Conservation (phyloP, 2,888 invertebrate species). For the Cantharis rufa region DNA sequence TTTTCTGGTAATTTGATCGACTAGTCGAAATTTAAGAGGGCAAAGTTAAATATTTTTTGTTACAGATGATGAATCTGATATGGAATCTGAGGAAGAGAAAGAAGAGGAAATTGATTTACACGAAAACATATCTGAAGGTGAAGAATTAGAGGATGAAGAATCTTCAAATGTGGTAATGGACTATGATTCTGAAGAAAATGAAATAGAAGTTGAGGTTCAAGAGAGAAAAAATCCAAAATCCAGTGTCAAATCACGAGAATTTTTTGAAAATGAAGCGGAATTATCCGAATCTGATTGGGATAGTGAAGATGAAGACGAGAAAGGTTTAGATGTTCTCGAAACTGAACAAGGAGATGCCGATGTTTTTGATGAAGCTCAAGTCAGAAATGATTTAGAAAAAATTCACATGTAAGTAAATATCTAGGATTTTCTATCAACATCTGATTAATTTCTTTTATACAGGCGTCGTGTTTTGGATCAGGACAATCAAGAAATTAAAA, state of each 20-base stretch:
- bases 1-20: slow-evolving; percentile 57
- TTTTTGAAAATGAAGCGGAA: slow-evolving; percentile 90
- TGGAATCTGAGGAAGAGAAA: slow-evolving; percentile 47
- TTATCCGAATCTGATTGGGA: slow-evolving; percentile 89
- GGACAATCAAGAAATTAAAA: slow-evolving; percentile 81
- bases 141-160: slow-evolving; percentile 50
- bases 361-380: slow-evolving; percentile 75
- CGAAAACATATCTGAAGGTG: slow-evolving; percentile 47
- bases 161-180: slow-evolving; percentile 56
- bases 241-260: slow-evolving; percentile 63
- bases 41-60: not conserved
- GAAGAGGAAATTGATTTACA: slow-evolving; percentile 50
- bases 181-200: slow-evolving; percentile 87
- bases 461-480: slow-evolving; percentile 84
- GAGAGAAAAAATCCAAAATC: slow-evolving; percentile 72
- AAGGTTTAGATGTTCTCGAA: slow-evolving; percentile 78
- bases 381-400: slow-evolving; percentile 78
- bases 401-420: slow-evolving; percentile 78
- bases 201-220: slow-evolving; percentile 70
- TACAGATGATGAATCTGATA: slow-evolving; percentile 43
- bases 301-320: slow-evolving; percentile 87
- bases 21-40: not conserved
- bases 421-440: not conserved
- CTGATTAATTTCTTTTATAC: slow-evolving; percentile 27
- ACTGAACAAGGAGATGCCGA: slow-evolving; percentile 85